Evolutionary conservation across 2,797 vertebrate genomes (phyloP), one percentile per base, ranked within the genome.

Genomic region (Nyctalus aviator): DNA sequence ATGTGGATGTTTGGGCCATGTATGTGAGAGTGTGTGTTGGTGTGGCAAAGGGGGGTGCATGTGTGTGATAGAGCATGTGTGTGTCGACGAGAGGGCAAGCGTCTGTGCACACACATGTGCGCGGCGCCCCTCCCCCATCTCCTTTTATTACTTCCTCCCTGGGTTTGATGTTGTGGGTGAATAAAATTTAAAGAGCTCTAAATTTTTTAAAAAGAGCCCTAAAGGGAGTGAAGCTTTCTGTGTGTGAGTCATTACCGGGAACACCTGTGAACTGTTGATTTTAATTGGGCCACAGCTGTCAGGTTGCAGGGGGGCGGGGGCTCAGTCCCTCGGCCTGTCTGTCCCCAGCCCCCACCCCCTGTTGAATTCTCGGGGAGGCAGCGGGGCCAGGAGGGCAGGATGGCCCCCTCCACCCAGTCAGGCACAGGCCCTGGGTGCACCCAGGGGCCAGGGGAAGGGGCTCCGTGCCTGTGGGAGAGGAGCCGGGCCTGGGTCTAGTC

Each of bases 121-220:
- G 84, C 92, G 81, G 85, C 79, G 59, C 96, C 96, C 96, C 95
- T 95, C 90, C 95, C 94, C 97, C 94, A 68, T 64, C 57, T 41
- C 94, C 90, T 97, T 98, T 98, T 98, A 98, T 98, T 96, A 95
- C 98, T 98, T 98, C 98, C 98, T 98, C 96, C 94, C 96, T 96
- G 92, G 93, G 98, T 98, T 98, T 98, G 98, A 98, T 98, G 98
- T 98, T 97, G 98, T 97, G 97, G 98, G 98, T 98, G 97, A 98
- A 98, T 98, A 98, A 98, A 98, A 98, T 98, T 98, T 98, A 98
- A 98, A 98, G 98, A 98, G 98, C 98, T 98, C 98, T 98, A 98
- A 98, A 97, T 98, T 98, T 98, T 96, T 98, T 98, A 97, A 96
- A 98, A 98, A 98, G 97, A 97, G 97, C 98, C 97, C 98, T 98